These are phyloP conservation scores for Aromia moschata DNA, from an alignment of 2,888 invertebrate genomes.

Conservation along the genomic window DNA sequence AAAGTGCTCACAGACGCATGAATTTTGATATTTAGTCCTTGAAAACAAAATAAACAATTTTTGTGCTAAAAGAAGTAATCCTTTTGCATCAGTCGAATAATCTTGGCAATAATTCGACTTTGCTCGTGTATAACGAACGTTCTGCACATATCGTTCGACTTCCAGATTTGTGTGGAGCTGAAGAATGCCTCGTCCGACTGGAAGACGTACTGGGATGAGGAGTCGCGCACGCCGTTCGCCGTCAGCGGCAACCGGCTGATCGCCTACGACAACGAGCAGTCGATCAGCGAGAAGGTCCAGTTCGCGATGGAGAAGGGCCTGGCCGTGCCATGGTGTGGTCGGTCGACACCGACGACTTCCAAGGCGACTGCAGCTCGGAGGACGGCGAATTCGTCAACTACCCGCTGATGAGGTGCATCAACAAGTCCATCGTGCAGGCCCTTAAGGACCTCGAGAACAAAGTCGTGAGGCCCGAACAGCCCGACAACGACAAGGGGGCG, in stretches of 20 bases:
- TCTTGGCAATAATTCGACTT: no score
- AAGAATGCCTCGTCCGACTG: constrained; percentile 71
- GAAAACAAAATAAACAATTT: no score
- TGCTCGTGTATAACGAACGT: no score
- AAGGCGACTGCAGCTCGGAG: constrained; percentile 71
- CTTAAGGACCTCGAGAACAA: constrained; percentile 64
- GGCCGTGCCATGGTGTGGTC: constrained; percentile 89
- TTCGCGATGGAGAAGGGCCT: constrained; percentile 72
- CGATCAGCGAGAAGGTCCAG: constrained; percentile 78
- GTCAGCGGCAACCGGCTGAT: constrained; percentile 73
- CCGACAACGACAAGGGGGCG: neutral
- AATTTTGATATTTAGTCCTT: no score
- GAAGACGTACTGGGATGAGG: constrained; percentile 76
- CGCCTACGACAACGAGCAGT: constrained; percentile 78
- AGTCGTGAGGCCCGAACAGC: constrained; percentile 39
- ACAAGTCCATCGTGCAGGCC: constrained; percentile 70
- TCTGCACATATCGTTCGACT: no score
- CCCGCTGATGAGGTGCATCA: constrained; percentile 77
- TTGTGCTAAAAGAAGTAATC: no score
- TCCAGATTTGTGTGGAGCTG: constrained; percentile 72
- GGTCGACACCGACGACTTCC: constrained; percentile 88
- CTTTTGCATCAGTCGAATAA: no score
- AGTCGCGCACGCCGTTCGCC: constrained; percentile 71
- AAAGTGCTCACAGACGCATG: no score
- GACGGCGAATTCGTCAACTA: constrained; percentile 68